phyloP scores from a whole-genome alignment of 2,888 invertebrate species.

The Philereme vetulata region DNA sequence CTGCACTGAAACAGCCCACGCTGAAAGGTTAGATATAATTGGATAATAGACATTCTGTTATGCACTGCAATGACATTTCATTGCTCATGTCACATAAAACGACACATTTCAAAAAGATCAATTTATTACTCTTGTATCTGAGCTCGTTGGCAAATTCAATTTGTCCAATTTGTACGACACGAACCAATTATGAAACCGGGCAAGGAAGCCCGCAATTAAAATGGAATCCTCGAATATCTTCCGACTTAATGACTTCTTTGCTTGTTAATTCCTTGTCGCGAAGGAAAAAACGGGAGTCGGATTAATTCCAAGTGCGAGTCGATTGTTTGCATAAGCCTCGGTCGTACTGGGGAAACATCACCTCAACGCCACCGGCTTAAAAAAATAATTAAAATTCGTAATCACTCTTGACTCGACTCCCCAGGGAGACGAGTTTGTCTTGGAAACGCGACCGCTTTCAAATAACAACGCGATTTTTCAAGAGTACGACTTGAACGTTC shows the following conservation, averaged over 20 bases:
- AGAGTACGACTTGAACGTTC: conserved; percentile 54
- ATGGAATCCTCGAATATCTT: conserved; percentile 81
- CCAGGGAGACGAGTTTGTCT: conserved; percentile 64
- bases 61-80: conserved; percentile 71
- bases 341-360: conserved; percentile 78
- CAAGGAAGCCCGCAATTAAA: conserved; percentile 80
- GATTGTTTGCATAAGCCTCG: conserved; percentile 83
- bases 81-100: conserved; percentile 54
- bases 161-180: conserved; percentile 71
- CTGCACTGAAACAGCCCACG: conserved; percentile 61
- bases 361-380: conserved; percentile 82
- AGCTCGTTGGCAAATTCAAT: conserved; percentile 57
- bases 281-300: conserved; percentile 78
- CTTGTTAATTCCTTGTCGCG: conserved; percentile 84
- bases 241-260: conserved; percentile 83
- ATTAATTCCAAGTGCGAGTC: conserved; percentile 84
- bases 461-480: conserved; percentile 46
- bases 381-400: conserved; percentile 85
- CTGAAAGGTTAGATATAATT: conserved; percentile 83
- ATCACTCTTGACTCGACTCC: conserved; percentile 82
- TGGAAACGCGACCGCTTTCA: conserved; percentile 45
- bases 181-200: conserved; percentile 80
- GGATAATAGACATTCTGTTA: conserved; percentile 74
- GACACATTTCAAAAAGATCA: conserved; percentile 31
- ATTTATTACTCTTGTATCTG: conserved; percentile 19